Base-by-base conservation (phyloP, 2,888 invertebrate genomes). In the Sialis lutaria region DNA sequence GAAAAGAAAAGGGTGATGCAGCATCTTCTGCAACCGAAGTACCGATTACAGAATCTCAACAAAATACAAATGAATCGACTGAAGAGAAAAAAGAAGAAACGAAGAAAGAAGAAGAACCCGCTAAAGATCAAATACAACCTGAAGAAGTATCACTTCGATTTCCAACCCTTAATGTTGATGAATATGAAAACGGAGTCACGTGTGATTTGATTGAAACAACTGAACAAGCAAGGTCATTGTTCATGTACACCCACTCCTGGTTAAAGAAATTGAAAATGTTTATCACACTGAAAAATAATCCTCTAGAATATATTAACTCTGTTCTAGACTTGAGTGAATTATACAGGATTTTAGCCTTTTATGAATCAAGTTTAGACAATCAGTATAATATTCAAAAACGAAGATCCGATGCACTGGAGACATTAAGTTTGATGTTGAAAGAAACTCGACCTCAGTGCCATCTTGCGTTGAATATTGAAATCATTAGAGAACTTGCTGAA, bases 271-370 rank as follows among this genome's bases (percentile, higher is more conserved):
- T 72, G 1, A 69, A 73, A 51, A 64, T 69, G 46, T 75, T 69
- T 56, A 76, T 75, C 51, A 74, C 72, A 47, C 65, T 77, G 40
- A 68, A 73, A 49, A 72, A 75, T 52, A 69, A 70, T 55, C 70
- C 75, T 0, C 64, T 73, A 34, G 73, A 75, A 53, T 75, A 73
- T 53, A 72, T 76, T 47, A 72, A 75, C 40, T 69, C 73, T 49
- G 69, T 74, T 1, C 57, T 76, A 51, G 75, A 77, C 56, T 58
- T 74, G 41, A 80, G 79, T 40, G 77, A 77, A 54, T 60, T 81
- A 9, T 82, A 77, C 57, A 74, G 77, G 53, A 72, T 74, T 55
- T 64, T 86, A 45, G 75, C 80, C 0, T 81, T 80, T 60, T 86
- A 82, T 63, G 85, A 86, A 60, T 66, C 70, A 37, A 77, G 79